Conservation (phyloP, 2,113 vertebrate species). For the Rhynchopsitta pachyrhyncha region DNA sequence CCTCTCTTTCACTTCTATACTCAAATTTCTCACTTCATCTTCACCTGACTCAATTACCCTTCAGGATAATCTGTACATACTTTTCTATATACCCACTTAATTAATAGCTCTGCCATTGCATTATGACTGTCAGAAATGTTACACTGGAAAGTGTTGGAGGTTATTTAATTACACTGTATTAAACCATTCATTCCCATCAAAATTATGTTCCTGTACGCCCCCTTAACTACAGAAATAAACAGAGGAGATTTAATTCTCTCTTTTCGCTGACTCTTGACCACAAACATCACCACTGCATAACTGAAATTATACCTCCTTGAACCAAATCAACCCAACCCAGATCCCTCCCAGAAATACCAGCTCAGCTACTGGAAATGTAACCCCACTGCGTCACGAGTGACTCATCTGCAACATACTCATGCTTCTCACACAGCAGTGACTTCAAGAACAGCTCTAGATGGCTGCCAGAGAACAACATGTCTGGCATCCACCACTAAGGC, state of each 20-base stretch:
- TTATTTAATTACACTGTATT: constrained; percentile 71
- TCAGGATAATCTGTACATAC: constrained; percentile 58
- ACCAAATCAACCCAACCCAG: neutral
- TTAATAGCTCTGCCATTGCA: constrained; percentile 36
- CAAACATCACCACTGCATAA: neutral
- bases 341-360: neutral
- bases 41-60: constrained; percentile 64
- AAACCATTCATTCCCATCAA: constrained; percentile 47
- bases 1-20: neutral
- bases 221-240: constrained; percentile 33
- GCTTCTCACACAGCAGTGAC: accelerated
- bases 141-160: neutral
- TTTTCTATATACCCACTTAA: constrained; percentile 53
- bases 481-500: neutral
- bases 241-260: neutral
- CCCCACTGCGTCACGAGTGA: accelerated
- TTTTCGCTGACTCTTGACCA: neutral
- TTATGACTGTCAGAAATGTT: constrained; percentile 48
- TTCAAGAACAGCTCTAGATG: accelerated
- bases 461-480: neutral
- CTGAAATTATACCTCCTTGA: neutral
- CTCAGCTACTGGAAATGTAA: neutral
- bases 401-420: accelerated
- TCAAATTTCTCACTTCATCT: constrained; percentile 64
- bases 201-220: constrained; percentile 45